These are phyloP conservation scores for Hermaeophaga mercurialis DNA, from an alignment of 2,888 invertebrate species.

Conservation along the genomic window DNA sequence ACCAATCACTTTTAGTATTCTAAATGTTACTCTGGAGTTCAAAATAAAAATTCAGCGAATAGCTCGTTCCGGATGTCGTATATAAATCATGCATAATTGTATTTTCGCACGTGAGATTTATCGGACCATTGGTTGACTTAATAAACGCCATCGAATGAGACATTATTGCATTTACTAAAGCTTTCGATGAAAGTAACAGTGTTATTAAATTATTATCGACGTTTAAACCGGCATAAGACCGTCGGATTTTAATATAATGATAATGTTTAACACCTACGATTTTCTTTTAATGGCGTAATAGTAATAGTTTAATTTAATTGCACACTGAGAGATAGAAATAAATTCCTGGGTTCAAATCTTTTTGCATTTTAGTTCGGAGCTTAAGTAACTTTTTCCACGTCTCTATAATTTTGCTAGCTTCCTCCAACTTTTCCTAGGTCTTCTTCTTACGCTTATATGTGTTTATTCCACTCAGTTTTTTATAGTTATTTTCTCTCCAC, in stretches of 20 bases:
- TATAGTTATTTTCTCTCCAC: too few species aligned
- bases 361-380: too few species aligned
- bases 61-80: conserved; percentile 17
- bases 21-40: background rate
- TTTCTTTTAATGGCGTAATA: background rate
- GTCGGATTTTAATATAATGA: conserved; percentile 7
- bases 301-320: too few species aligned
- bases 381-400: too few species aligned
- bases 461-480: too few species aligned
- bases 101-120: conserved; percentile 18
- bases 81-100: conserved; percentile 16
- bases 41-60: conserved; percentile 7
- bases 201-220: conserved; percentile 17
- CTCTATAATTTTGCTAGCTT: too few species aligned
- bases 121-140: conserved; percentile 4
- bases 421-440: too few species aligned
- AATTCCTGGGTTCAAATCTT: too few species aligned
- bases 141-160: background rate
- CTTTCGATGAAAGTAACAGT: conserved; percentile 17
- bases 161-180: conserved; percentile 2
- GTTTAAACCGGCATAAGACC: background rate
- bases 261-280: conserved; percentile 17
- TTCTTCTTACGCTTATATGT: too few species aligned
- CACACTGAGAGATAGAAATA: too few species aligned
- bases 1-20: conserved; percentile 4